phyloP scores from a whole-genome alignment of 2,888 invertebrate species.

The Lissocephala sabroskyi region DNA sequence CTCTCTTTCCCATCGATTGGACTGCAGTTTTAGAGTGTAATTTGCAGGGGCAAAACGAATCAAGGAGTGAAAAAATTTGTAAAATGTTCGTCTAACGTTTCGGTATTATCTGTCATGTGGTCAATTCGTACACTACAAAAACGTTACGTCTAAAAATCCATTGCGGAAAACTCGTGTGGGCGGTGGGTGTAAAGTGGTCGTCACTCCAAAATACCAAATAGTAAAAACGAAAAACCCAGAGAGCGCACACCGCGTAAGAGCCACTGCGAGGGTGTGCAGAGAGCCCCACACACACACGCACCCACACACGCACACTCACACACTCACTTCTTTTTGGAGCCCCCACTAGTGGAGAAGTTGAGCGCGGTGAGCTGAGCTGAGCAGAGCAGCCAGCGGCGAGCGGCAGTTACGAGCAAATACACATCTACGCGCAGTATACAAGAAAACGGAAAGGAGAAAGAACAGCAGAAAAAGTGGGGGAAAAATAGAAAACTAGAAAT shows the following conservation, averaged over 20 bases:
- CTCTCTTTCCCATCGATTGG: too few species aligned
- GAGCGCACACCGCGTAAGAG: constrained; percentile 15
- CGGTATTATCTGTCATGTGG: too few species aligned
- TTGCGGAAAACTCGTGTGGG: constrained; percentile 62
- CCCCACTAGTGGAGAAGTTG: constrained; percentile 31
- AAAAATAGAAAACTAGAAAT: constrained; percentile 18
- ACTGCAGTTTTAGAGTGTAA: constrained; percentile 11
- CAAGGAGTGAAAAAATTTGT: too few species aligned
- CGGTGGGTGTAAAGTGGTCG: constrained; percentile 57
- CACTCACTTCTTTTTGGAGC: background rate
- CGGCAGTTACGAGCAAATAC: constrained; percentile 36
- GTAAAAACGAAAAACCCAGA: constrained; percentile 21
- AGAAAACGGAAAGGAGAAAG: constrained; percentile 6
- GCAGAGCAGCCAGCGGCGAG: too few species aligned
- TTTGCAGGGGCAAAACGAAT: constrained; percentile 26
- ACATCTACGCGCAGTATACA: constrained; percentile 23
- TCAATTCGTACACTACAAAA: constrained; percentile 32
- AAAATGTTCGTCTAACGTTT: too few species aligned
- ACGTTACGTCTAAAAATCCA: constrained; percentile 54
- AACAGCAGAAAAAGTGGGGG: constrained; percentile 7
- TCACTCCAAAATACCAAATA: constrained; percentile 46
- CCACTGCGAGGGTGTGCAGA: too few species aligned
- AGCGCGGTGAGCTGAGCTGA: too few species aligned
- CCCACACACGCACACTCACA: constrained; percentile 12
- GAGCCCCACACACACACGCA: constrained; percentile 9